phyloP scores from a whole-genome alignment of 1,140 invertebrate species.

The Pseudomyrmex flavicornis region DNA sequence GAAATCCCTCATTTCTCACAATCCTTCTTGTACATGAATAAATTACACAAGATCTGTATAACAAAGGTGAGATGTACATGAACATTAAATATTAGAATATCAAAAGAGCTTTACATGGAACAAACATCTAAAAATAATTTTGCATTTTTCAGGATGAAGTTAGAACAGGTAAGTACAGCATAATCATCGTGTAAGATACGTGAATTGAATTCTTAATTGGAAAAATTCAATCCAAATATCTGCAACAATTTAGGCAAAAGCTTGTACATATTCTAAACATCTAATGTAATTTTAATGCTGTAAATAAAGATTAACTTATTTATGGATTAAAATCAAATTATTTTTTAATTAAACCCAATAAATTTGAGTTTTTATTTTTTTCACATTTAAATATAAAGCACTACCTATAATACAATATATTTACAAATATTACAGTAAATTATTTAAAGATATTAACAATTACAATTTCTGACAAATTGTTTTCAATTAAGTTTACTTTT shows the following conservation, averaged over 20 bases:
- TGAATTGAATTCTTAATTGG: slow-evolving; percentile 18
- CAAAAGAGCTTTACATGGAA: not conserved
- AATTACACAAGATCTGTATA: slow-evolving; percentile 10
- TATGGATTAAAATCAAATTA: not conserved
- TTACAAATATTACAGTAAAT: slow-evolving; percentile 19
- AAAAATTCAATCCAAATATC: no score
- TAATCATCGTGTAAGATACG: slow-evolving; percentile 12
- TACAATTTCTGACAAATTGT: slow-evolving; percentile 5
- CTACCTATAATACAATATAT: slow-evolving; percentile 17
- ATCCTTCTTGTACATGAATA: slow-evolving; percentile 4
- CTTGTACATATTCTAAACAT: slow-evolving; percentile 26
- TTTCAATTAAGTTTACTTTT: slow-evolving; percentile 25
- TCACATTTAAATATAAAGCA: not conserved
- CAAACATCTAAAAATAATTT: slow-evolving; percentile 25
- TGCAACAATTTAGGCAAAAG: not conserved
- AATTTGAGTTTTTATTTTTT: not conserved
- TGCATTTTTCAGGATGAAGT: slow-evolving; percentile 56
- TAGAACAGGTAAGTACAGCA: slow-evolving; percentile 31
- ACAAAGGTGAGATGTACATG: not conserved
- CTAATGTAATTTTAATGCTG: slow-evolving; percentile 16
- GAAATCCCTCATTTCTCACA: not conserved
- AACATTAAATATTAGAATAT: not conserved
- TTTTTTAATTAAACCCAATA: not conserved
- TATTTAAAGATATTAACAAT: not conserved
- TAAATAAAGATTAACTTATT: slow-evolving; percentile 48